Evolutionary conservation across 2,888 invertebrate species (phyloP), one percentile per base, ranked within the genome.

Genomic region (Pterostichus niger): DNA sequence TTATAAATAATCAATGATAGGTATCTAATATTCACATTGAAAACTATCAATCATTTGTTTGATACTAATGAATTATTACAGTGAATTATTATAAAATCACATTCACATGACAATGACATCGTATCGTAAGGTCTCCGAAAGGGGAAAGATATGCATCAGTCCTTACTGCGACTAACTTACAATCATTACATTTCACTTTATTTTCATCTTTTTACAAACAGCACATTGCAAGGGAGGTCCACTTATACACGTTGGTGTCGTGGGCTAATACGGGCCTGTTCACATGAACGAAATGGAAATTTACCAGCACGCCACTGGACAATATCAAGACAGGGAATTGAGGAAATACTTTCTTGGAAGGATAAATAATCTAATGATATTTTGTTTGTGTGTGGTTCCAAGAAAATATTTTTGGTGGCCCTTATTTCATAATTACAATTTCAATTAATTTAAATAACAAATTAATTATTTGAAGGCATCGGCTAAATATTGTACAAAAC

Each of bases 1-100:
- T 87, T 87, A 87, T 87, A 88, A 88, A 87, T 86, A 86, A 87
- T 87, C 87, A 88, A 86, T 82, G 56, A 82, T 82, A 75, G 80
- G 73, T 84, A 85, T 86, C 87, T 87, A 87, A 87, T 87, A 87
- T 88, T 87, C 88, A 88, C 88, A 88, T 88, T 87, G 87, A 88
- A 87, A 88, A 87, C 76, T 86, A 84, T 82, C 54, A 33, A 83
- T 83, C 77, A 83, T 68, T 83, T 64, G 64, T 64, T 64, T 68
- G 31, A 56, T 64, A 75, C 59, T 77, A 40, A 56, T 77, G 35
- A 77, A 56, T 82, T 84, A 85, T 86, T 86, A 85, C 64, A 75
- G 54, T 75, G 77, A 85, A 84, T 84, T 87, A 86, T 86, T 87
- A 87, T 86, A 88, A 88, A 89, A 88, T 88, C 88, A 89, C 89